A percentile compares a stretch with the other conserved stretches of the same genome.
Conservation (phyloP, 2,888 invertebrate species). For the Pachydiplax longipennis region DNA sequence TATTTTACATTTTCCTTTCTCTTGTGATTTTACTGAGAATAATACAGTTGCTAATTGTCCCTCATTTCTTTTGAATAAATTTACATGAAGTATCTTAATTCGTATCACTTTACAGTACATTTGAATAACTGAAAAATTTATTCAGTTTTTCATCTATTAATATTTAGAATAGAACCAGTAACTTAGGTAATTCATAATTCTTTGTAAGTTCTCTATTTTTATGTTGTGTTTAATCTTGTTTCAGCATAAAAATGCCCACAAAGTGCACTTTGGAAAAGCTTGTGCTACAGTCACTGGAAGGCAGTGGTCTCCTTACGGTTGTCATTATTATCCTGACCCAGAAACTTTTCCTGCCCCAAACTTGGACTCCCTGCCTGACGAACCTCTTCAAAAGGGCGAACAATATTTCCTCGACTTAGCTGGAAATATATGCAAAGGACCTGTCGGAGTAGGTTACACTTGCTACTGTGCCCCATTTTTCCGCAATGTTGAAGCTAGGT, state of each 20-base stretch:
- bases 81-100: too few relatives aligned
- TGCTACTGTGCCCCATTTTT: conserved; percentile 94
- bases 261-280: conserved; percentile 64
- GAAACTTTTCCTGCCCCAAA: conserved; percentile 86
- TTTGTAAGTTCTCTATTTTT: too few relatives aligned
- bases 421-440: conserved; percentile 94
- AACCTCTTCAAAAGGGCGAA: conserved; percentile 85
- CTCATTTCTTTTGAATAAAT: too few relatives aligned
- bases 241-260: conserved; percentile 60
- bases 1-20: too few relatives aligned
- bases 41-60: too few relatives aligned
- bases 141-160: too few relatives aligned
- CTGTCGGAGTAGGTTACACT: conserved; percentile 91
- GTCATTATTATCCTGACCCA: conserved; percentile 88
- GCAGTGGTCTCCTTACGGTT: conserved; percentile 89
- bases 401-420: conserved; percentile 94
- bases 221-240: not conserved
- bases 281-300: conserved; percentile 53
- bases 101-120: too few relatives aligned
- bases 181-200: too few relatives aligned
- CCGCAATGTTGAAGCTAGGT: conserved; percentile 82
- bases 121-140: too few relatives aligned
- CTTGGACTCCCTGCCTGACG: conserved; percentile 83
- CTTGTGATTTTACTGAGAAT: too few relatives aligned
- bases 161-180: too few relatives aligned